Evolutionary conservation across 2,113 vertebrate genomes (phyloP).

Genomic region (Oreochromis aureus): DNA sequence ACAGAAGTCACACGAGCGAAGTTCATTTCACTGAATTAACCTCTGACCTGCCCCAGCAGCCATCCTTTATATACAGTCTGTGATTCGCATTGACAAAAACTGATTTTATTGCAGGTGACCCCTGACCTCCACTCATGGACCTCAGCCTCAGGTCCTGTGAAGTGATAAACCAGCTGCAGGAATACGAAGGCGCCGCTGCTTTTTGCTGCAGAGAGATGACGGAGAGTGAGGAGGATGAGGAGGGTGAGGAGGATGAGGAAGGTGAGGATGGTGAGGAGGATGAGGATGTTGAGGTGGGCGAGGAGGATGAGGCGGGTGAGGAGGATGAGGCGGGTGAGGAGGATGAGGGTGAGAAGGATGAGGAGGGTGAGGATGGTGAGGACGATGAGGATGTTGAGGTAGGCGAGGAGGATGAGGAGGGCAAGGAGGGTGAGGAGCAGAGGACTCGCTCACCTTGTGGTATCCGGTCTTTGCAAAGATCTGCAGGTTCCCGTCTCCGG

Average conservation of each 20-base stretch:
- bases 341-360: accelerated
- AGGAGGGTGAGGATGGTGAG: accelerated
- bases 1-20: no score
- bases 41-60: no score
- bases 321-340: accelerated
- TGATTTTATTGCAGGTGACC: no score
- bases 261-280: accelerated
- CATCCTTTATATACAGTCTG: no score
- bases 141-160: no score
- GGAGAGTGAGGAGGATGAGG: accelerated
- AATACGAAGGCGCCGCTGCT: no score
- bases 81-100: no score
- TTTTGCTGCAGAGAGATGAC: neutral
- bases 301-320: no score
- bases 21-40: no score
- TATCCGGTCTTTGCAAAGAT: constrained; percentile 90
- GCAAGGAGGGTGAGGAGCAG: no score
- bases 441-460: constrained; percentile 77
- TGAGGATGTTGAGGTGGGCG: accelerated
- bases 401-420: accelerated
- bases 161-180: no score
- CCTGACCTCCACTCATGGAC: no score
- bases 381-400: accelerated
- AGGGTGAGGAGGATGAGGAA: accelerated
- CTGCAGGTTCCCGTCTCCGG: constrained; percentile 85